A percentile compares a stretch with the other conserved stretches of the same genome.
Evolutionary conservation across 2,797 vertebrate genomes (phyloP).

Genomic region (Coluber constrictor): DNA sequence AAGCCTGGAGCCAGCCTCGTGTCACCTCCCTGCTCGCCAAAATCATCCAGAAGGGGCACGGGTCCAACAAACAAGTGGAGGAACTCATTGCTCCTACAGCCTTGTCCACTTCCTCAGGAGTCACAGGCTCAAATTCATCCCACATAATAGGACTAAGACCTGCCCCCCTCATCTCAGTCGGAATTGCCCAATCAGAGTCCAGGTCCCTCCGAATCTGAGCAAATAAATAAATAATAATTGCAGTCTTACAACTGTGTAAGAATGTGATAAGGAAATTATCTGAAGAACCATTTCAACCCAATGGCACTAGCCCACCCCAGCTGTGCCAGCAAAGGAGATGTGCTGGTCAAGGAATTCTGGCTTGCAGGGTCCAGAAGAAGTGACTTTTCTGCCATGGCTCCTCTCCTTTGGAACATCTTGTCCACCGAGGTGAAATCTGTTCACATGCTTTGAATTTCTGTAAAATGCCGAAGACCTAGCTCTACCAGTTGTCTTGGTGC

Average conservation of each 20-base stretch:
- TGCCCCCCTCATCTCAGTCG: no score
- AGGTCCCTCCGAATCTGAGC: no score
- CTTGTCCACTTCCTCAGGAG: no score
- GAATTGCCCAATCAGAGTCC: no score
- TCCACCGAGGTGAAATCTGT: not conserved
- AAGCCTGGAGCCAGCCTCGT: no score
- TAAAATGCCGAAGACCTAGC: not conserved
- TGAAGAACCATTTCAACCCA: not conserved
- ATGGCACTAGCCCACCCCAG: not conserved
- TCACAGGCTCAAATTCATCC: no score
- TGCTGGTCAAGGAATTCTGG: not conserved
- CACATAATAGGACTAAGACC: no score
- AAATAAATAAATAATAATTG: not conserved
- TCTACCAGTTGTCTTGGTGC: not conserved
- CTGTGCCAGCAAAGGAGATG: not conserved
- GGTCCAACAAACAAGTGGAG: no score
- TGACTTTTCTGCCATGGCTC: not conserved
- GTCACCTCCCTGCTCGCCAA: no score
- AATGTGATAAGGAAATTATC: not conserved
- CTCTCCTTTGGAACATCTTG: not conserved
- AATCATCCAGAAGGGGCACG: no score
- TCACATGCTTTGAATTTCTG: not conserved
- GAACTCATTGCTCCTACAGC: no score
- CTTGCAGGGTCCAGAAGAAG: not conserved
- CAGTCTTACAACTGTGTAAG: not conserved